A percentile compares a stretch with the other conserved stretches of the same genome.
Conservation (phyloP, 2,113 vertebrate species). For the Tetrao urogallus region DNA sequence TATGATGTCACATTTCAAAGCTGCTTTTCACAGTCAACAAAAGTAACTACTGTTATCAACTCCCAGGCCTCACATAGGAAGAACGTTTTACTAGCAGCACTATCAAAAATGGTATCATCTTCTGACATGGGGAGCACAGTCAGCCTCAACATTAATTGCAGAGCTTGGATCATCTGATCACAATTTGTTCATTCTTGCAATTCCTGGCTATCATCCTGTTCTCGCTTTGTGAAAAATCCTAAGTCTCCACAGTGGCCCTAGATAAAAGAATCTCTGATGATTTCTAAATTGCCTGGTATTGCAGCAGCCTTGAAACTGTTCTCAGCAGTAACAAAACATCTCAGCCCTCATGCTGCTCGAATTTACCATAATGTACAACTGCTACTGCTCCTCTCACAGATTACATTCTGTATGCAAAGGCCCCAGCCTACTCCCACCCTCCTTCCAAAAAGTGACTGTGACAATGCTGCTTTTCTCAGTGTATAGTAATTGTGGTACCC, state of each 20-base stretch:
- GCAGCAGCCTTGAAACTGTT: background rate
- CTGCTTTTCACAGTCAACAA: background rate
- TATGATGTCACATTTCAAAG: constrained; percentile 1
- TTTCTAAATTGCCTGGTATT: background rate
- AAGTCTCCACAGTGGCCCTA: background rate
- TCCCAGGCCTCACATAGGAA: background rate
- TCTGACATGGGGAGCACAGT: background rate
- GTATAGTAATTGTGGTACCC: background rate
- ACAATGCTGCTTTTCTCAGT: background rate
- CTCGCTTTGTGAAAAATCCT: background rate
- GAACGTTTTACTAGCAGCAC: background rate
- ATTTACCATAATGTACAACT: background rate
- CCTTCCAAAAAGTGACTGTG: background rate
- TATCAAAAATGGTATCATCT: background rate
- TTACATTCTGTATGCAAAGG: background rate
- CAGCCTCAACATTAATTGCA: background rate
- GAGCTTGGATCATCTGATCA: background rate
- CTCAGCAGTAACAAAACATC: background rate
- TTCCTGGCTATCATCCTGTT: background rate
- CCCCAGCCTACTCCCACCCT: background rate
- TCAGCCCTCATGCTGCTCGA: background rate
- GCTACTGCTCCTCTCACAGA: background rate
- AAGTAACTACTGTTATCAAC: background rate
- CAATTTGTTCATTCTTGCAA: background rate
- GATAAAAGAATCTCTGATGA: background rate